These are phyloP conservation scores for Phrynocephalus forsythii DNA, from an alignment of 2,797 vertebrate species.

Conservation along the genomic window DNA sequence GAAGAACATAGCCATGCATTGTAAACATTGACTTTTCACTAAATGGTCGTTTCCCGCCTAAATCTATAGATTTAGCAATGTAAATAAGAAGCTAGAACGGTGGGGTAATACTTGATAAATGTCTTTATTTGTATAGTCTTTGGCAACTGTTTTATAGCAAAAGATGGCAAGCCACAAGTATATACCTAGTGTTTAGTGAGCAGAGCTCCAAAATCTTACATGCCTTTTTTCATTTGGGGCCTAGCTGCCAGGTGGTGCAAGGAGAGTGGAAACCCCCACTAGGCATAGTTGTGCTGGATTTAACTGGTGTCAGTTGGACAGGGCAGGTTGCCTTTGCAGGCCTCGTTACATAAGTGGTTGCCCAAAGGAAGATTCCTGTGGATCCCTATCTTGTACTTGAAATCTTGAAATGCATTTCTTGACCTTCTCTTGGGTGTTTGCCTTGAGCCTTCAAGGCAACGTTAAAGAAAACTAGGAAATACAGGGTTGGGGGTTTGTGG, in stretches of 20 bases:
- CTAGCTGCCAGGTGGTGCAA: too few relatives aligned
- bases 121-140: background rate
- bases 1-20: background rate
- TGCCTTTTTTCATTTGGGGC: too few relatives aligned
- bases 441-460: background rate
- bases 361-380: too few relatives aligned
- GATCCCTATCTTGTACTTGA: too few relatives aligned
- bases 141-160: conserved; percentile 21
- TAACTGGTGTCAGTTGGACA: too few relatives aligned
- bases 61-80: background rate
- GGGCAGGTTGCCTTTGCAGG: too few relatives aligned
- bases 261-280: too few relatives aligned
- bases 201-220: too few relatives aligned
- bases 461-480: background rate
- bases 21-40: conserved; percentile 10
- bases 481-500: too few relatives aligned
- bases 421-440: background rate
- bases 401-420: too few relatives aligned
- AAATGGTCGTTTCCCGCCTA: conserved; percentile 3
- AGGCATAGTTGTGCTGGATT: too few relatives aligned
- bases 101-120: background rate
- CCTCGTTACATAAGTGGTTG: too few relatives aligned
- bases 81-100: conserved; percentile 6
- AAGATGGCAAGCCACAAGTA: background rate
- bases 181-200: background rate